Conservation (phyloP, 2,797 vertebrate species). For the Dromococcyx pavoninus region DNA sequence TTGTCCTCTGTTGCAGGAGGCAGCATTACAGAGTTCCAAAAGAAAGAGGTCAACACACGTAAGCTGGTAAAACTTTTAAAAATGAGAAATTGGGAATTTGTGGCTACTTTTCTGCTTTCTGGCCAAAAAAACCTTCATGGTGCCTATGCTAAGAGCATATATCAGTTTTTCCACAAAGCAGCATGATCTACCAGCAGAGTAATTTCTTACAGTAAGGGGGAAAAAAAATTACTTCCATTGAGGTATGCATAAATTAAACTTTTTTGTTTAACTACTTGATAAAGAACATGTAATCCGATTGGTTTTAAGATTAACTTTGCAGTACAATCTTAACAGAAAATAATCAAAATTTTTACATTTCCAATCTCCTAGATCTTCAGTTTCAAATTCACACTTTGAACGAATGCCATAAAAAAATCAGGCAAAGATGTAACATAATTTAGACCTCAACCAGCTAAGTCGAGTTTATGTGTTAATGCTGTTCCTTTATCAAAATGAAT, state of each 20-base stretch:
- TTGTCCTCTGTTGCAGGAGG: not conserved
- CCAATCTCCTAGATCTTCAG: not conserved
- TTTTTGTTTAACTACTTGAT: not conserved
- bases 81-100: not conserved
- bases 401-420: not conserved
- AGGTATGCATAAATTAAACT: not conserved
- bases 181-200: not conserved
- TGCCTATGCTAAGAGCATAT: not conserved
- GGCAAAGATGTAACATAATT: not conserved
- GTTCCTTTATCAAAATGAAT: not conserved
- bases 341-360: not conserved
- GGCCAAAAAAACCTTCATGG: not conserved
- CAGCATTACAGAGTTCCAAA: rapidly evolving
- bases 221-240: not conserved
- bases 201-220: not conserved
- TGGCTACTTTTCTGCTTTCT: not conserved
- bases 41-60: not conserved
- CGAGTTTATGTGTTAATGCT: not conserved
- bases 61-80: not conserved
- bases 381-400: not conserved
- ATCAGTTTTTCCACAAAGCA: not conserved
- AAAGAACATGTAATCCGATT: not conserved
- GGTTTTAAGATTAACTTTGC: not conserved
- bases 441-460: not conserved
- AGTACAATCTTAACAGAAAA: not conserved